Evolutionary conservation across 1,140 invertebrate species (phyloP).

Genomic region (Drosophila arizonae): DNA sequence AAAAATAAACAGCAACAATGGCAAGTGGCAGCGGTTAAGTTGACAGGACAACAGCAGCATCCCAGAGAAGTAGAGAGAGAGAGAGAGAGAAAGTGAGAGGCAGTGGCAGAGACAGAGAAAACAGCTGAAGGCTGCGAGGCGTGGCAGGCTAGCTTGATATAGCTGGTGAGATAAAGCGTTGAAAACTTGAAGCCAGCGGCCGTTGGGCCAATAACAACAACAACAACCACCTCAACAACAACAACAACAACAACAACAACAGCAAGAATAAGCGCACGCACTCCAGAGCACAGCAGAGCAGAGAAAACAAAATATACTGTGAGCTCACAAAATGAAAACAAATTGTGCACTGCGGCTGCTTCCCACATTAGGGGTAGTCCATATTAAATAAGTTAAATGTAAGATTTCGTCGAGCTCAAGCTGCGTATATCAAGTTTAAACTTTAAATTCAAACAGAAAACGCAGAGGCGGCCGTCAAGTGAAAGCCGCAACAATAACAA

Average conservation of each 20-base stretch:
- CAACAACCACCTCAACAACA: not conserved
- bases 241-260: conserved; percentile 25
- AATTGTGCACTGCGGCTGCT: conserved; percentile 58
- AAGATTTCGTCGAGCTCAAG: too few relatives aligned
- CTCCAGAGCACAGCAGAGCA: conserved; percentile 5
- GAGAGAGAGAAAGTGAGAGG: not conserved
- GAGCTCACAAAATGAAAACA: conserved; percentile 69
- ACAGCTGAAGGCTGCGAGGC: not conserved
- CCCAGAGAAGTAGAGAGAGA: not conserved
- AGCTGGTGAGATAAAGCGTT: conserved; percentile 63
- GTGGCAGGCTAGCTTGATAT: conserved; percentile 21
- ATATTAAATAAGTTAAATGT: not conserved
- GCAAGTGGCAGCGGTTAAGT: conserved; percentile 76
- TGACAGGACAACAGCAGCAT: conserved; percentile 48
- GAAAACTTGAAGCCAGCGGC: conserved; percentile 70
- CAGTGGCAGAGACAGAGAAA: not conserved
- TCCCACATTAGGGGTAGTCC: conserved; percentile 58
- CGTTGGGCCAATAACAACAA: conserved; percentile 50
- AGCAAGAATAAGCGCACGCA: conserved; percentile 29
- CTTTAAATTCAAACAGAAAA: too few relatives aligned
- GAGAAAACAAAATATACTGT: conserved; percentile 27
- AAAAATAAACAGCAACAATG: conserved; percentile 76
- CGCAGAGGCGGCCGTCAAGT: too few relatives aligned
- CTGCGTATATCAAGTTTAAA: too few relatives aligned
- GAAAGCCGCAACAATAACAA: too few relatives aligned